phyloP scores from a whole-genome alignment of 2,888 invertebrate species.

The Dynastes tityus region DNA sequence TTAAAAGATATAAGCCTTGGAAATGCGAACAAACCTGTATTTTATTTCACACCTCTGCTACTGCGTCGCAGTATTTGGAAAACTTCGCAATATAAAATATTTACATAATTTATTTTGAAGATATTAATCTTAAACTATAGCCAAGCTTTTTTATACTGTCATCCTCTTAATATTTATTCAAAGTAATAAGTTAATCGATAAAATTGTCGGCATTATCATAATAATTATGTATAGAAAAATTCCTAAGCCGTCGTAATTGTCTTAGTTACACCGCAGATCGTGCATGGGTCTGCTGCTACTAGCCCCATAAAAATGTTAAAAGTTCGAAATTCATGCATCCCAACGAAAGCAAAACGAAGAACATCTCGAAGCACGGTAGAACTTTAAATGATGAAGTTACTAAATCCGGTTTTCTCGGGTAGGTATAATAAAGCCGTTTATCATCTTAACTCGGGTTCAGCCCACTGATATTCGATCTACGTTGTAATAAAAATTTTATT shows the following conservation, averaged over 20 bases:
- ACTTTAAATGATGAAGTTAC: slow-evolving; percentile 69
- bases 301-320: slow-evolving; percentile 36
- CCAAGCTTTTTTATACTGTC: background rate
- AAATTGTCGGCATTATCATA: slow-evolving; percentile 1
- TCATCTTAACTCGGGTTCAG: slow-evolving; percentile 68
- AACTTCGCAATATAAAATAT: no score
- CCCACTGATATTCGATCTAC: slow-evolving; percentile 68
- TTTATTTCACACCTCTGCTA: no score
- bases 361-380: slow-evolving; percentile 42
- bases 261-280: background rate
- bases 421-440: slow-evolving; percentile 71
- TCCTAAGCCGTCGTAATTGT: slow-evolving; percentile 12
- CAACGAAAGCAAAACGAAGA: slow-evolving; percentile 45
- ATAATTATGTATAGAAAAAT: slow-evolving; percentile 23
- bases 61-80: no score
- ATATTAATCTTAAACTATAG: background rate
- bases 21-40: no score
- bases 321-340: slow-evolving; percentile 36
- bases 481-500: slow-evolving; percentile 66
- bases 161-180: background rate
- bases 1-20: no score
- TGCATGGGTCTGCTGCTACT: slow-evolving; percentile 12
- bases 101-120: background rate
- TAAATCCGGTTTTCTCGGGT: slow-evolving; percentile 69
- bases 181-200: background rate